A percentile compares a stretch with the other conserved stretches of the same genome.
Evolutionary conservation across 2,113 vertebrate species (phyloP).

Genomic region (Rhinopomastus cyanomelas): DNA sequence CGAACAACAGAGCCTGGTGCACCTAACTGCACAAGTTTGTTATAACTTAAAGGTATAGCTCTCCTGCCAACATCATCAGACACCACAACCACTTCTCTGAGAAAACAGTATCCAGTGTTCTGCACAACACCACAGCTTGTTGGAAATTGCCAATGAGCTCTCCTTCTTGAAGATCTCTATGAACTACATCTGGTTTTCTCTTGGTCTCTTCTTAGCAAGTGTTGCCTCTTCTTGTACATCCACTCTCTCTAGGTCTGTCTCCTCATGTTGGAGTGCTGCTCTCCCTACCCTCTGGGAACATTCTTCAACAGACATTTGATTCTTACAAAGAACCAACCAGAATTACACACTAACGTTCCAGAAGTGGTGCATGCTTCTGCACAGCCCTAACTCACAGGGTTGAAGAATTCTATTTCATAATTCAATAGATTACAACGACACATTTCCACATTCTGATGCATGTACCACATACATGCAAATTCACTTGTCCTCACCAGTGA

Average conservation of each 20-base stretch:
- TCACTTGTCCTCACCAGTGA: not conserved
- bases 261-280: rapidly evolving
- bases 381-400: not conserved
- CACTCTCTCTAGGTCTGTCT: not conserved
- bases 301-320: not conserved
- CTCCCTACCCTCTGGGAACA: not conserved
- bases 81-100: not conserved
- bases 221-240: not conserved
- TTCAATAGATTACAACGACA: not conserved
- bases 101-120: not conserved
- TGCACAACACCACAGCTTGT: not conserved
- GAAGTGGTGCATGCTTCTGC: not conserved
- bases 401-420: not conserved
- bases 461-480: rapidly evolving
- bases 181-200: not conserved
- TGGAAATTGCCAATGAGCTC: rapidly evolving
- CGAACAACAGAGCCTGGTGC: not conserved
- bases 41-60: not conserved
- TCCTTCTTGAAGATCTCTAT: not conserved
- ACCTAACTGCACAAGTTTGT: not conserved
- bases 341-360: not conserved
- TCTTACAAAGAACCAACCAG: not conserved
- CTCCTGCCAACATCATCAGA: not conserved
- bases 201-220: not conserved
- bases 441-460: not conserved